Conservation (phyloP, 1,140 invertebrate genomes). For the Zaprionus taronus region DNA sequence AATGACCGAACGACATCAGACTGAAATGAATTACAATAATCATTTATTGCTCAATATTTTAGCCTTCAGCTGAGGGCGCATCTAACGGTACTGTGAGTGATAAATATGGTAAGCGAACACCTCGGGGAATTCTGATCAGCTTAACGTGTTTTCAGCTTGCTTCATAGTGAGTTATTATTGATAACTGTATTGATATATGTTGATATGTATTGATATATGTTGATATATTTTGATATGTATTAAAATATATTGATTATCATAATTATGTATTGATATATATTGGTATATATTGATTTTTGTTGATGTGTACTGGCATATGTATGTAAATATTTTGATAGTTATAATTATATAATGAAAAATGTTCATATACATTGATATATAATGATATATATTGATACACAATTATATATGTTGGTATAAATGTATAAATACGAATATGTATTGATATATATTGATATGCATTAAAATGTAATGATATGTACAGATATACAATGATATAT, state of each 20-base stretch:
- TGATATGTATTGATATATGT: no score
- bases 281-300: no score
- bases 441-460: not conserved
- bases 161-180: not conserved
- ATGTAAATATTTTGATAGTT: no score
- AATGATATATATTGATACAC: no score
- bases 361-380: no score
- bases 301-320: no score
- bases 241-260: no score
- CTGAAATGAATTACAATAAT: constrained; percentile 49
- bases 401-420: not conserved
- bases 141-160: not conserved
- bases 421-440: not conserved
- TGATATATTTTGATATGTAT: no score
- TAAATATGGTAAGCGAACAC: constrained; percentile 11
- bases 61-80: constrained; percentile 13
- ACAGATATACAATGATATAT: not conserved
- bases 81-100: constrained; percentile 1
- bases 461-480: not conserved
- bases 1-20: constrained; percentile 35
- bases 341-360: no score
- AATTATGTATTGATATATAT: no score
- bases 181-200: no score
- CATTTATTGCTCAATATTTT: constrained; percentile 46
- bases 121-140: constrained; percentile 4